phyloP scores from a whole-genome alignment of 2,113 vertebrate genomes.

The Fregata magnificens region DNA sequence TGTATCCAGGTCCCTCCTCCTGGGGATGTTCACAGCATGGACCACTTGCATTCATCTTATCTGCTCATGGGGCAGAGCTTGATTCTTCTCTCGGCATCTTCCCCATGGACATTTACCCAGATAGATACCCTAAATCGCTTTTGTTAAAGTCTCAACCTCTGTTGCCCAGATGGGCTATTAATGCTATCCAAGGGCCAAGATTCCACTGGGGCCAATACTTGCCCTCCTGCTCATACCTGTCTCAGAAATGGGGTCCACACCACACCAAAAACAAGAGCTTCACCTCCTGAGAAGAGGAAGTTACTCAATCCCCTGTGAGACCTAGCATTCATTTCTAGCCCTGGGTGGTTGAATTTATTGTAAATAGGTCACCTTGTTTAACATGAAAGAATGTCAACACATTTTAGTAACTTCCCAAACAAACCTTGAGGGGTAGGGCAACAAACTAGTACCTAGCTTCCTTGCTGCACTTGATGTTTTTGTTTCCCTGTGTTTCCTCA shows the following conservation, averaged over 20 bases:
- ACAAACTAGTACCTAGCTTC: background rate
- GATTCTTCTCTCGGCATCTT: background rate
- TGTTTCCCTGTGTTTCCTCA: background rate
- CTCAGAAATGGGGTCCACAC: background rate
- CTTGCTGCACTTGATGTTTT: background rate
- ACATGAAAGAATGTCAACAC: background rate
- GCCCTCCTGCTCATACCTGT: background rate
- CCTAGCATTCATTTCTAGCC: background rate
- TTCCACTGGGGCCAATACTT: background rate
- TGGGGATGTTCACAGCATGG: background rate
- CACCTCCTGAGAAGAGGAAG: background rate
- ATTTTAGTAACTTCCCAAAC: background rate
- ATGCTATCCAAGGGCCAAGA: background rate
- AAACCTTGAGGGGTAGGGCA: background rate
- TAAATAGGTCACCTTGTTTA: background rate
- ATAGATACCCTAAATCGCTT: background rate
- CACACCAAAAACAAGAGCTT: background rate
- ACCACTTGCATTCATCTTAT: background rate
- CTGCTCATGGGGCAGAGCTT: background rate
- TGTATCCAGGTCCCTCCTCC: background rate
- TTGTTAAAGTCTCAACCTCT: background rate
- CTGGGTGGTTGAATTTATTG: background rate
- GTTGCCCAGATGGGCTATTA: background rate
- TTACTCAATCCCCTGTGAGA: background rate
- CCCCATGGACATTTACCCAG: background rate